Conservation (phyloP, 2,113 vertebrate species). For the Cromileptes altivelis region DNA sequence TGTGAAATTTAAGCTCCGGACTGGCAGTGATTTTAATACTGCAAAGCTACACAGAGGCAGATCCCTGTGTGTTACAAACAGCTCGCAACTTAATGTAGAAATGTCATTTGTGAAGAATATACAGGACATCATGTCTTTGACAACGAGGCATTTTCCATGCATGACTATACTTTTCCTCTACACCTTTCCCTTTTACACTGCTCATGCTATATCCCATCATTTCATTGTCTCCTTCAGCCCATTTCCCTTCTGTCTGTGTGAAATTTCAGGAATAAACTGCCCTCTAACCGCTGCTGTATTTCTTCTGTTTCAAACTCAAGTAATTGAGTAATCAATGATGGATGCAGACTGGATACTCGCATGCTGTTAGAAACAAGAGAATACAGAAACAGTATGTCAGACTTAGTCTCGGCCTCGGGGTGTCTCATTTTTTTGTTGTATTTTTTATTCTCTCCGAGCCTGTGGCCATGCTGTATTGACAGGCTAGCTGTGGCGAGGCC, state of each 20-base stretch:
- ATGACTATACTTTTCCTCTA: neutral
- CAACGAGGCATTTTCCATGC: neutral
- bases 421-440: constrained; percentile 23
- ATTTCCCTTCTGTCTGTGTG: constrained; percentile 25
- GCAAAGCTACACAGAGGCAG: neutral
- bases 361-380: constrained; percentile 46
- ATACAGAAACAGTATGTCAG: constrained; percentile 51
- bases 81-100: neutral
- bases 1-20: neutral
- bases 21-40: constrained; percentile 9
- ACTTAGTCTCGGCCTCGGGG: constrained; percentile 34
- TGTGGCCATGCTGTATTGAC: constrained; percentile 71
- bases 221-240: constrained; percentile 25
- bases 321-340: constrained; percentile 58
- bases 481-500: constrained; percentile 51
- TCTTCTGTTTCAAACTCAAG: constrained; percentile 39
- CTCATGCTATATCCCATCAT: neutral
- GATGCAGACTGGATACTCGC: constrained; percentile 31
- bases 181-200: neutral
- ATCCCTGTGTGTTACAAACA: neutral
- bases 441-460: constrained; percentile 47
- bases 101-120: constrained; percentile 17
- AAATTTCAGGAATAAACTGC: constrained; percentile 49
- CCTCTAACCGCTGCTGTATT: constrained; percentile 18
- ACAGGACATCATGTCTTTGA: constrained; percentile 28